These are phyloP conservation scores for Periphyllus acericola DNA, from an alignment of 2,888 invertebrate species.

Conservation along the genomic window DNA sequence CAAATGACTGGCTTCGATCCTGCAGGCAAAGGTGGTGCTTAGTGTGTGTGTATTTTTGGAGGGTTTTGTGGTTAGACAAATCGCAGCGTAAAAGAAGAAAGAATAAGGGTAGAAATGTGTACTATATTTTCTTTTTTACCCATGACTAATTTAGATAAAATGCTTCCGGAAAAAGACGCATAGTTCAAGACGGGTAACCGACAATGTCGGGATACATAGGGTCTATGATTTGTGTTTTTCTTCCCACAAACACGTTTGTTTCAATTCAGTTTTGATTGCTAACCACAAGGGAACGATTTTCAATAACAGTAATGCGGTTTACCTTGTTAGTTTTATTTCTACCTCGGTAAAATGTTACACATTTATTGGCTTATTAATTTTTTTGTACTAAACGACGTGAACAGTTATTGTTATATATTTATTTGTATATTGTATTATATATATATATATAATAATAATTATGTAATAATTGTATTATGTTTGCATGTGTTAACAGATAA, in stretches of 20 bases:
- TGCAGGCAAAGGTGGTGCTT: slow-evolving; percentile 23
- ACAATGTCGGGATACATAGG: neutral
- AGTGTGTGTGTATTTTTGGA: neutral
- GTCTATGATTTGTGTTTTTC: slow-evolving; percentile 18
- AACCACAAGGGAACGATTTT: slow-evolving; percentile 57
- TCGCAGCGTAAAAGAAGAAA: slow-evolving; percentile 33
- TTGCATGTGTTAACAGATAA: no score
- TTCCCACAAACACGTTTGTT: slow-evolving; percentile 48
- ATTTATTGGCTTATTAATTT: slow-evolving; percentile 50
- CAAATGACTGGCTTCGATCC: slow-evolving; percentile 58
- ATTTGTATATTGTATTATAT: no score
- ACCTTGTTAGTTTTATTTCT: slow-evolving; percentile 35
- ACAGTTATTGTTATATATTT: neutral
- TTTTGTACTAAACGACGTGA: neutral
- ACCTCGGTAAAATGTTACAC: neutral
- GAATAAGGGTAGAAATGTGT: slow-evolving; percentile 18
- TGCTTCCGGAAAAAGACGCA: slow-evolving; percentile 3
- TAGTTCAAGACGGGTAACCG: slow-evolving; percentile 20
- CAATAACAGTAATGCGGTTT: slow-evolving; percentile 55
- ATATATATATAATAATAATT: no score
- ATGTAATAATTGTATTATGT: no score
- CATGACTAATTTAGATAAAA: slow-evolving; percentile 58
- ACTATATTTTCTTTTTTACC: slow-evolving; percentile 44
- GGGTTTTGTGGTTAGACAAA: slow-evolving; percentile 56
- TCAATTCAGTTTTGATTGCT: slow-evolving; percentile 60